These are phyloP conservation scores for Brachionus angularis DNA, from an alignment of 1,140 invertebrate species.

Conservation along the genomic window DNA sequence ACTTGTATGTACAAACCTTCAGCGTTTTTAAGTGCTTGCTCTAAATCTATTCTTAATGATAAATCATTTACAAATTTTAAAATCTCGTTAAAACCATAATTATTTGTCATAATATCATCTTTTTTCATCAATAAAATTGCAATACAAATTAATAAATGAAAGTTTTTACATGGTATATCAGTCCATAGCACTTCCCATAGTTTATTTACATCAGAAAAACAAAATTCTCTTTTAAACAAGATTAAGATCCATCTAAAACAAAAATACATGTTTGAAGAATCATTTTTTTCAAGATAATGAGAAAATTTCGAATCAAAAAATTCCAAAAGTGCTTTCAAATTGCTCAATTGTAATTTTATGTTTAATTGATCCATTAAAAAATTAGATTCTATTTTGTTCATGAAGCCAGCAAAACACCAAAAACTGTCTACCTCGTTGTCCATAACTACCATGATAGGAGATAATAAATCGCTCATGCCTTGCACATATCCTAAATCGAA, in stretches of 20 bases:
- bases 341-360: slow-evolving; percentile 84
- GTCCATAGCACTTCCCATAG: slow-evolving; percentile 74
- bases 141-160: slow-evolving; percentile 81
- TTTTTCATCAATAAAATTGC: slow-evolving; percentile 85
- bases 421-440: slow-evolving; percentile 89
- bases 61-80: slow-evolving; percentile 55
- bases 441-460: slow-evolving; percentile 78
- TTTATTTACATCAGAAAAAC: slow-evolving; percentile 61
- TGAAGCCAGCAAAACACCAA: slow-evolving; percentile 99
- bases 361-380: slow-evolving; percentile 92
- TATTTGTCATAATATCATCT: slow-evolving; percentile 75
- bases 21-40: slow-evolving; percentile 15
- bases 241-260: slow-evolving; percentile 80
- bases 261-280: slow-evolving; percentile 96
- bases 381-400: slow-evolving; percentile 88
- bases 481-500: slow-evolving; percentile 80
- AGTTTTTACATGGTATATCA: slow-evolving; percentile 82
- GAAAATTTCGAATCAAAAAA: slow-evolving; percentile 78
- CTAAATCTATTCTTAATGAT: slow-evolving; percentile 18
- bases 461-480: slow-evolving; percentile 92
- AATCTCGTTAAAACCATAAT: slow-evolving; percentile 91
- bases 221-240: slow-evolving; percentile 65
- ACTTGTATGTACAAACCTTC: slow-evolving; percentile 37
- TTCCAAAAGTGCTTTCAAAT: slow-evolving; percentile 74
- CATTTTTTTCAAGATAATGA: slow-evolving; percentile 70